A percentile compares a stretch with the other conserved stretches of the same genome.
phyloP scores from a whole-genome alignment of 1,140 invertebrate species.

The Antheraea pernyi region DNA sequence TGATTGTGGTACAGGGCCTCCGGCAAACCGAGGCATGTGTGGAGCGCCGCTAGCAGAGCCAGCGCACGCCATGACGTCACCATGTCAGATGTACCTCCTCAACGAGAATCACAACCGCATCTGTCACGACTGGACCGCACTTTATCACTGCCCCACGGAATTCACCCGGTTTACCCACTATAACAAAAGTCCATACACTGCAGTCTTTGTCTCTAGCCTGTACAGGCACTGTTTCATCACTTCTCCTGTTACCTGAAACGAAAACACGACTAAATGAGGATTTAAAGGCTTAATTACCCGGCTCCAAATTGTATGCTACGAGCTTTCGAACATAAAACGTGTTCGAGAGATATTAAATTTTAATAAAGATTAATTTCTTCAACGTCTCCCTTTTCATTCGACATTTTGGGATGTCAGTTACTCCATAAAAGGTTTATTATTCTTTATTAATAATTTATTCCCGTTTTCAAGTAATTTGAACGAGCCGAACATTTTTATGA shows the following conservation, averaged over 20 bases:
- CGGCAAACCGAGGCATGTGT: constrained; percentile 34
- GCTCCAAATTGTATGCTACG: constrained; percentile 32
- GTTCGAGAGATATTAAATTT: constrained; percentile 50
- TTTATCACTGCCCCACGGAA: not conserved
- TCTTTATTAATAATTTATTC: no score
- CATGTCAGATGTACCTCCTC: constrained; percentile 43
- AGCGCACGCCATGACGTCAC: constrained; percentile 63
- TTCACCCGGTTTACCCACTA: not conserved
- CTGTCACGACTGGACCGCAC: constrained; percentile 20
- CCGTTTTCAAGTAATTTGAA: no score
- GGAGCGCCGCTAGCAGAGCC: constrained; percentile 57
- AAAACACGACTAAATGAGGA: constrained; percentile 21
- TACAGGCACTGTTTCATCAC: constrained; percentile 36
- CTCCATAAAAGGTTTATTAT: no score
- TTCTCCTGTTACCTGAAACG: constrained; percentile 34
- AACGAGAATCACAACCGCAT: constrained; percentile 48
- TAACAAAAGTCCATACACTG: not conserved
- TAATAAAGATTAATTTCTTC: constrained; percentile 50
- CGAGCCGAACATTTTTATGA: no score
- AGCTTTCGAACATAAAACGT: constrained; percentile 40
- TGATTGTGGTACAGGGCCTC: constrained; percentile 85
- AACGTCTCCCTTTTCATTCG: constrained; percentile 23
- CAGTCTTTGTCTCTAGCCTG: constrained; percentile 12
- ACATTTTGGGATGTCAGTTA: not conserved
- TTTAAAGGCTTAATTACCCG: constrained; percentile 41